Evolutionary conservation across 2,888 invertebrate genomes (phyloP), one percentile per base, ranked within the genome.

Genomic region (Tromatobia lineatoria): DNA sequence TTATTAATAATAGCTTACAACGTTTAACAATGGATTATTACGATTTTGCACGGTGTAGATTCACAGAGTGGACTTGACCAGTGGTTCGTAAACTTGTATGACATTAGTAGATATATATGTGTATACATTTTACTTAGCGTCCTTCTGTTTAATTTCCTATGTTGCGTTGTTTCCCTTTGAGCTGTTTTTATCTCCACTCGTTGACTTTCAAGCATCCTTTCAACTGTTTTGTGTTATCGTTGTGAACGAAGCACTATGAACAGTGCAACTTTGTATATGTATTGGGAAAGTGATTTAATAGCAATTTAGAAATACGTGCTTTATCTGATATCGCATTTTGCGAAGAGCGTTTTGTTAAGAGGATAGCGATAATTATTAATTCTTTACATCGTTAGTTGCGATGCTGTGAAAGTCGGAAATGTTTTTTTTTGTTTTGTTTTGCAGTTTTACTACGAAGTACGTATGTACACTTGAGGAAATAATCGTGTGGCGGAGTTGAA

Each of bases 21-120:
- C 42, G 38, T n/a, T 64, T 38, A 38, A 64, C 18, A 38, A 64
- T 64, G 64, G 64, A 64, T 64, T 42, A 64, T 64, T 38, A 38
- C 11, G 20, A 38, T 64, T 38, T 64, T 20, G 13, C 38, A 18
- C 18, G 3, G 64, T 20, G 64, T 38, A 34, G 8, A 61, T 38
- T 38, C 64, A 64, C 64, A 11, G 42, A 64, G 38, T 64, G 64
- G 64, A 64, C 64, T 64, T 64, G 64, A 64, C 64, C 64, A 38
- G 64, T 64, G 64, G 38, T 38, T 64, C 38, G 64, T 64, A 64
- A 64, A 38, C 42, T 38, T 13, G 38, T n/a, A 64, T 20, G 38
- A 10, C 20, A 38, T 42, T 10, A n/a, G 20, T 38, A 42, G 11
- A 64, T 38, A 18, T 38, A 3, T 18, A 64, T 11, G 13, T 18